phyloP scores from a whole-genome alignment of 1,140 invertebrate species.

The Ctenoplectra terminalis region DNA sequence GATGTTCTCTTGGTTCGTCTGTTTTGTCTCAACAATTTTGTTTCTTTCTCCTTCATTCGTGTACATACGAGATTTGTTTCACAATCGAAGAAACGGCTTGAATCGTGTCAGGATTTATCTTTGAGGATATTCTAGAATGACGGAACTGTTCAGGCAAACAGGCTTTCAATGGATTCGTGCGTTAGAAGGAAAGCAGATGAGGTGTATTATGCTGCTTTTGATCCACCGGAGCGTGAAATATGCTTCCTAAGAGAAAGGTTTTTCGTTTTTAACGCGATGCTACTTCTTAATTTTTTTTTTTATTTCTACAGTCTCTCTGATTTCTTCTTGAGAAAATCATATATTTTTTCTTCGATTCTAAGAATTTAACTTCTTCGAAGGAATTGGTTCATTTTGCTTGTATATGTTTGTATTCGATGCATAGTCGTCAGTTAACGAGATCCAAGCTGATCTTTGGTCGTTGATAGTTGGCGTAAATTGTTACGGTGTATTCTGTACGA shows the following conservation, averaged over 20 bases:
- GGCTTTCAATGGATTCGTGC: background rate
- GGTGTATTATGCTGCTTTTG: background rate
- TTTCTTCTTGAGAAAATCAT: background rate
- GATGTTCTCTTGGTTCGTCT: no score
- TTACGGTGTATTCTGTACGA: background rate
- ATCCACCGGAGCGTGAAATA: background rate
- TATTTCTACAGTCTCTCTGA: background rate
- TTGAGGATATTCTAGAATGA: background rate
- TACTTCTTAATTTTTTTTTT: no score
- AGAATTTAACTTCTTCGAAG: no score
- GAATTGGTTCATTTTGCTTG: background rate
- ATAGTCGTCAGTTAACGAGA: background rate
- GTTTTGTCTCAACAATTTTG: no score
- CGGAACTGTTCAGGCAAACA: background rate
- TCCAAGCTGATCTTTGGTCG: background rate
- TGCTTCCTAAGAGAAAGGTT: background rate
- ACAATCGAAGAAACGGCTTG: background rate
- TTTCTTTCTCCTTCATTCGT: background rate
- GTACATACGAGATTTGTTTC: background rate
- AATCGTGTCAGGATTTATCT: constrained; percentile 1
- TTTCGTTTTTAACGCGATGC: background rate
- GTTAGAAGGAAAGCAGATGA: constrained; percentile 5
- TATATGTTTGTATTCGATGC: background rate
- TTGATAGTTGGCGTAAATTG: background rate
- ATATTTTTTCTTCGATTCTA: background rate